Base-by-base conservation (phyloP, 2,888 invertebrate genomes). In the Epistrophe grossulariae region DNA sequence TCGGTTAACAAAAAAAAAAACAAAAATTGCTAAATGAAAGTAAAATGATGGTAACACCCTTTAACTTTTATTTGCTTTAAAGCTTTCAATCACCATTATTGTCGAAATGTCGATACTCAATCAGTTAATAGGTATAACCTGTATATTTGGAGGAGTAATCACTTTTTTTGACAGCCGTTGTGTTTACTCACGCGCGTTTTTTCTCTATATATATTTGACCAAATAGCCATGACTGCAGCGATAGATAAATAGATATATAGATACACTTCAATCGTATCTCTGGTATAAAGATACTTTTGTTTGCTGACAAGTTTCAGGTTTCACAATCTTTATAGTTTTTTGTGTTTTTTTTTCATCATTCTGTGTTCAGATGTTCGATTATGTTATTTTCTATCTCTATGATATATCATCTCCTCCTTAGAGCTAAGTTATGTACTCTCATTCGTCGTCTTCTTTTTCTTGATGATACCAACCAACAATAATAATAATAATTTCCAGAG, bases 281-380 rank as follows among this genome's bases (percentile, higher is more conserved):
- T 55, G 17, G 8, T 17, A 38, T 59, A 82, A 24, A 24, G 43
- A 62, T 62, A 62, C 62, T 78, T 82, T 82, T 87, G 76, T 87
- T 87, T 87, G 79, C 87, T 87, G 83, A 87, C 79, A 87, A 83
- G 87, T 87, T 79, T 83, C 50, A 55, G 9, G 70, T 40, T 70
- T 70, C 55, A 55, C 76, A 62, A 62, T 62, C 43, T 43, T 62
- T 43, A 62, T 40, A 60, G 68, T 77, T 68, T 52, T 64, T 62
- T n/a, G n/a, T n/a, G n/a, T n/a, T 62, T 64, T 28, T 15, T 24
- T 72, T 57, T 57, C 70, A n/a, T 10, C 3, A 15, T 52, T 52
- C 15, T 55, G 55, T 43, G 11, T 17, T 66, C 45, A 24, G 62
- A 62, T 68, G 52, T 68, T 68, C 68, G 68, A 52, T 68, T 31